Base-by-base conservation (phyloP, 2,888 invertebrate genomes). In the Punctoribates punctum region DNA sequence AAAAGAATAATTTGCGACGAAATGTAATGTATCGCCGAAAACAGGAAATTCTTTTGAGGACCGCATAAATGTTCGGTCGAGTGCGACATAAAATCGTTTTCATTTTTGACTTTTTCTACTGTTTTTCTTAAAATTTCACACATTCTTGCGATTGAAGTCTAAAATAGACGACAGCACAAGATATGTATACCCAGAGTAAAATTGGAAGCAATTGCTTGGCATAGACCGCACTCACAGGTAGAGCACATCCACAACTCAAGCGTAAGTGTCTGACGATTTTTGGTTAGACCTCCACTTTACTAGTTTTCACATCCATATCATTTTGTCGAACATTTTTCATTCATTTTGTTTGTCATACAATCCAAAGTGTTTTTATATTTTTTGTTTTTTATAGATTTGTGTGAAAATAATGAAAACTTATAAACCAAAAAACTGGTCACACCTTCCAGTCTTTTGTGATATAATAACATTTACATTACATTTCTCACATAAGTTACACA, bases 31-130 rank as follows among this genome's bases (percentile, higher is more conserved):
- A n/a, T 20, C 8, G 57, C 65, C 65, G 17, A 34, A 65, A 65
- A 65, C 65, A 65, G 65, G 65, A 65, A 65, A 65, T 65, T 65
- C 34, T 65, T 65, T 27, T 65, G 65, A 27, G 34, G 29, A 65
- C 65, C 65, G 34, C 65, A 65, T 65, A 65, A 65, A 65, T 65
- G 65, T 34, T 65, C 34, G 17, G 2, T 65, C 29, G 34, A 34
- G 29, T 65, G 65, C 4, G 34, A 65, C 65, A 65, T n/a, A 15
- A 27, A 65, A 65, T 29, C 3, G 65, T 65, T 65, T 60, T 20
- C 20, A 8, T 57, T 23, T 20, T 20, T 57, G 15, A 13, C 34
- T 29, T 34, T 65, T n/a, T 65, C 27, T 9, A 65, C 34, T 65
- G 15, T 65, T 65, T 65, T 65, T 17, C 15, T 3, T 60, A 5